Conservation (phyloP, 2,797 vertebrate species). For the Nannoperca obscura region DNA sequence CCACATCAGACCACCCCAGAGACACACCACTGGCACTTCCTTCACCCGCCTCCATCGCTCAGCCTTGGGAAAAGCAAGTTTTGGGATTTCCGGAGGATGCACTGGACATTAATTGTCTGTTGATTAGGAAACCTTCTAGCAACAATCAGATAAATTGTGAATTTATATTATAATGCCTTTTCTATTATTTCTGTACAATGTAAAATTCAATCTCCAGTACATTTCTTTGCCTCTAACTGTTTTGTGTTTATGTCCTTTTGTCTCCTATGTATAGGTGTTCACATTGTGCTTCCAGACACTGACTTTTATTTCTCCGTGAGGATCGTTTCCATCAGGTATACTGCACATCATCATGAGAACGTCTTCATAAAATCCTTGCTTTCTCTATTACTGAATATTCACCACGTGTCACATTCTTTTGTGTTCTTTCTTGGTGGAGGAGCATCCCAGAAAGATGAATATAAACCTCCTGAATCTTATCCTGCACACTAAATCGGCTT, state of each 20-base stretch:
- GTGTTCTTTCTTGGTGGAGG: conserved; percentile 15
- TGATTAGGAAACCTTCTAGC: conserved; percentile 53
- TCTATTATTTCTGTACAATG: background rate
- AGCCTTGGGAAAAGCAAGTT: conserved; percentile 46
- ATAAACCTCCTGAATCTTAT: conserved; percentile 60
- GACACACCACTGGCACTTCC: conserved; percentile 78
- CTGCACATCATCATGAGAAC: conserved; percentile 14
- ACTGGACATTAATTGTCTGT: conserved; percentile 58
- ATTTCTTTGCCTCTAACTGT: background rate
- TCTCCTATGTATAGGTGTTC: conserved; percentile 45
- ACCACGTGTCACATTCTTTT: conserved; percentile 38
- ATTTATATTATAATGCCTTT: background rate
- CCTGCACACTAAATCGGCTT: conserved; percentile 66
- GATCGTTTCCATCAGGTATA: conserved; percentile 58
- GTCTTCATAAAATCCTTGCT: conserved; percentile 11
- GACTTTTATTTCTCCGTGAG: conserved; percentile 18
- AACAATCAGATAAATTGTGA: conserved; percentile 24
- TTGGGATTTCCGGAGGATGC: conserved; percentile 74
- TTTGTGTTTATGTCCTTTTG: conserved; percentile 23
- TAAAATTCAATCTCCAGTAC: background rate
- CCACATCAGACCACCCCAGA: conserved; percentile 80
- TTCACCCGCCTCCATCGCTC: conserved; percentile 53
- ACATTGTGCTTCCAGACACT: background rate
- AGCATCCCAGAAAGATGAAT: conserved; percentile 39
- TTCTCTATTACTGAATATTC: conserved; percentile 20